A percentile compares a stretch with the other conserved stretches of the same genome.
phyloP scores from a whole-genome alignment of 2,888 invertebrate species.

The Drosophila paramelanica region DNA sequence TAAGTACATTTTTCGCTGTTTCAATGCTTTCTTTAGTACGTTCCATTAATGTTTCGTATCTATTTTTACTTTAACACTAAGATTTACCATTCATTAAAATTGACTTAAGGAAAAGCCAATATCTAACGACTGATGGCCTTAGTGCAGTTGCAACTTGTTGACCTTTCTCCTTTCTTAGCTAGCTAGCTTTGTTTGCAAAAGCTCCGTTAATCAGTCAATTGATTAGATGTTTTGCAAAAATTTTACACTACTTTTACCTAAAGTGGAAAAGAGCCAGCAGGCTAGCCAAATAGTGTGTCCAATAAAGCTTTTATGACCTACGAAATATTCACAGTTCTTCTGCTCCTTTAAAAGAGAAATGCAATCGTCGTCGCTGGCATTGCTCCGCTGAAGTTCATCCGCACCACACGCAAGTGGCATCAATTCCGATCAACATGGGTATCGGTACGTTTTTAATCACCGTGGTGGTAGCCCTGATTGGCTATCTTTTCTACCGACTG shows the following conservation, averaged over 20 bases:
- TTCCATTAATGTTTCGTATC: too few species aligned
- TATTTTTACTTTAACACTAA: too few species aligned
- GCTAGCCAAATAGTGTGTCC: background rate
- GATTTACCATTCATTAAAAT: too few species aligned
- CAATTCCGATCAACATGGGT: slow-evolving; percentile 33
- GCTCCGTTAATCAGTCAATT: background rate
- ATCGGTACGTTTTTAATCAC: slow-evolving; percentile 40
- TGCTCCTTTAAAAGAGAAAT: background rate
- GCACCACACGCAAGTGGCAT: background rate
- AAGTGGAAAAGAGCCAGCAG: background rate
- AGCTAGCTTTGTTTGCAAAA: background rate
- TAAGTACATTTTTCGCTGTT: too few species aligned
- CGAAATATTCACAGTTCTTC: background rate
- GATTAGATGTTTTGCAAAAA: background rate
- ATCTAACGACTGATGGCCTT: background rate
- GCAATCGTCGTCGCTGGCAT: background rate
- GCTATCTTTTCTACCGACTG: slow-evolving; percentile 48
- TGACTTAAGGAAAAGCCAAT: too few species aligned
- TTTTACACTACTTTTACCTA: background rate
- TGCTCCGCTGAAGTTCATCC: background rate
- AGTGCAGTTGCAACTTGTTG: background rate
- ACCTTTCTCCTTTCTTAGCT: background rate
- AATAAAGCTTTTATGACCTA: background rate
- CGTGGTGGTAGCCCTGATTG: slow-evolving; percentile 36
- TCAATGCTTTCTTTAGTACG: too few species aligned